Evolutionary conservation across 2,888 invertebrate species (phyloP).

Genomic region (Dryobota labecula): DNA sequence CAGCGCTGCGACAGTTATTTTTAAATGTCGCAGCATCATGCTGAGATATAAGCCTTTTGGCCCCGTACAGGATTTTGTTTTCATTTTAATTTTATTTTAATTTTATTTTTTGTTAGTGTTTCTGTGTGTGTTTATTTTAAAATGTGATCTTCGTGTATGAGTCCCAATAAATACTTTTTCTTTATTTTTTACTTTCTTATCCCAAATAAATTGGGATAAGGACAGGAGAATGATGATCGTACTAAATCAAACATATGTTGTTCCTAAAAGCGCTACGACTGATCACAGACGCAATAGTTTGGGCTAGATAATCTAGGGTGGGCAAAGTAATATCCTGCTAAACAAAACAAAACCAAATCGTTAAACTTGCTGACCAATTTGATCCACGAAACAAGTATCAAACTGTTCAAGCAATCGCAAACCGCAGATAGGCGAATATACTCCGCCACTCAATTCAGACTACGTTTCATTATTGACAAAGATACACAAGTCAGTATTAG

Average conservation of each 20-base stretch:
- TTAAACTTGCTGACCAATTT: conserved; percentile 4
- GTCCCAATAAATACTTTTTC: too few species aligned
- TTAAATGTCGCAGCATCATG: too few species aligned
- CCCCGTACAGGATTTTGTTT: too few species aligned
- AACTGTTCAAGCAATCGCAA: conserved; percentile 13
- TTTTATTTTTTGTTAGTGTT: too few species aligned
- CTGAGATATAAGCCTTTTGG: too few species aligned
- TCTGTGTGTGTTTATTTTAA: too few species aligned
- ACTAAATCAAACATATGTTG: neutral
- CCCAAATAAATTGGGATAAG: too few species aligned
- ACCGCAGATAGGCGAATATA: conserved; percentile 13
- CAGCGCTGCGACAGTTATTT: too few species aligned
- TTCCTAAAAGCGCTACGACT: neutral
- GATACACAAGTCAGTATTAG: neutral
- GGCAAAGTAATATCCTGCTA: neutral
- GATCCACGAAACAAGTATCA: conserved; percentile 7
- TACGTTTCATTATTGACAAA: neutral
- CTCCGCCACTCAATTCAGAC: conserved; percentile 1
- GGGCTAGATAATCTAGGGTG: neutral
- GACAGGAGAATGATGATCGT: neutral
- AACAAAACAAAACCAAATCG: conserved; percentile 9
- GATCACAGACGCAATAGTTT: neutral
- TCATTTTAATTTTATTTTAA: too few species aligned
- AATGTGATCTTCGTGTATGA: too few species aligned
- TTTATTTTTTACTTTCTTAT: too few species aligned